Base-by-base conservation (phyloP, 2,888 invertebrate genomes). In the Tenodera sinensis region DNA sequence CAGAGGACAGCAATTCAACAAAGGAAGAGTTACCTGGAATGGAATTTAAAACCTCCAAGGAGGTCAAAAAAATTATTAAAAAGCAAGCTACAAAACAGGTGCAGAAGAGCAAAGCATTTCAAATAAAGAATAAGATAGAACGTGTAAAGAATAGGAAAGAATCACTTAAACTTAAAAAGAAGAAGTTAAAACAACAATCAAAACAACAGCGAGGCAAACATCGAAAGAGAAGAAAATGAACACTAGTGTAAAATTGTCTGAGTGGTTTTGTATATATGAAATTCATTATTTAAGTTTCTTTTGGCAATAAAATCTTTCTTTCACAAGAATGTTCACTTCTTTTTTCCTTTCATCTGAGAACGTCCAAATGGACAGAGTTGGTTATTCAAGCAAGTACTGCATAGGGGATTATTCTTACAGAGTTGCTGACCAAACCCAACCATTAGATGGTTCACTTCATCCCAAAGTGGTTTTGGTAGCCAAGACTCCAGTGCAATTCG, bases 351-450 rank as follows among this genome's bases (percentile, higher is more conserved):
- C 14, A 25, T 34, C 82, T 88, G 85, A 30, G 88, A 71, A 89
- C 92, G 93, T 91, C 94, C 95, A 91, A 94, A 96, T 3, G 99
- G 98, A 92, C 99, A 99, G 84, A 98, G 95, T 28, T 95, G 92
- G 90, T 94, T 95, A 93, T 99, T 99, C 27, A 98, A 94, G 93
- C 99, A 99, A 88, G 95, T 95, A 12, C 92, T 93, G 93, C 99
- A 99, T 91, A 96, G 96, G 0, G 99, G 99, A 86, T 95, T 95
- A 0, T 99, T 97, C 88, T 95, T 94, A 93, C 99, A 99, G 90
- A 97, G 96, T 88, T 98, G 97, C 94, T 99, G 99, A 0, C 99
- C 99, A 94, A 99, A 99, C 8, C 99, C 99, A 15, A 99, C 99
- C 90, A 99, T 94, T 3, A 99, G 94, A 92, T 97, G 96, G 93